Conservation (phyloP, 2,888 invertebrate genomes). For the Himalopsyche tibetana region DNA sequence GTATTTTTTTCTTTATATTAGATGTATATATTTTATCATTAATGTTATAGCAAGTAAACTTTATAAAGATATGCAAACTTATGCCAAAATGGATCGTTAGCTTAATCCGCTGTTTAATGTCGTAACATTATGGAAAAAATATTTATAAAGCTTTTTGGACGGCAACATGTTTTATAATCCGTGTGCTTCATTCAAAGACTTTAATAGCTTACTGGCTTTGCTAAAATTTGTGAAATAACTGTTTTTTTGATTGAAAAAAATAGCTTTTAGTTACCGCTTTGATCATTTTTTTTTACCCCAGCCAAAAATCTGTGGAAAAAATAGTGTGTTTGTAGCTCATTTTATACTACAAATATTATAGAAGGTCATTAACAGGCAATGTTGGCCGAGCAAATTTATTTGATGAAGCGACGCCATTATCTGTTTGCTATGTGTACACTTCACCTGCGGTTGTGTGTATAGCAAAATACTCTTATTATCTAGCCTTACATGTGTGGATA, state of each 20-base stretch:
- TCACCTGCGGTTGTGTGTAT: constrained; percentile 11
- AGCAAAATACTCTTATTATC: not conserved
- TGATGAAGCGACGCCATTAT: constrained; percentile 5
- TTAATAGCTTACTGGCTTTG: not conserved
- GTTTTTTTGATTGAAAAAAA: not conserved
- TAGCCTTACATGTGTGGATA: not conserved
- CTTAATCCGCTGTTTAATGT: not conserved
- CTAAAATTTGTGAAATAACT: not conserved
- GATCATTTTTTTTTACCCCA: constrained; percentile 3
- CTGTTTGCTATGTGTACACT: constrained; percentile 4
- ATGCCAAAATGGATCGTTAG: not conserved
- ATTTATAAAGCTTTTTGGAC: not conserved
- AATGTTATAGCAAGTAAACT: no score
- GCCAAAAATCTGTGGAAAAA: not conserved
- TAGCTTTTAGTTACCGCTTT: not conserved
- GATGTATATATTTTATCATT: no score
- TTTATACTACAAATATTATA: not conserved
- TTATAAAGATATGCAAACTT: no score
- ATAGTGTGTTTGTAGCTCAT: not conserved
- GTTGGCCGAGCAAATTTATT: constrained; percentile 16
- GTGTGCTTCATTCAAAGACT: not conserved
- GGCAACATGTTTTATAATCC: constrained; percentile 18
- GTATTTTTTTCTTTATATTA: no score
- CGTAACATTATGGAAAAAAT: not conserved
- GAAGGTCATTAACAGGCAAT: not conserved